Conservation (phyloP, 2,113 vertebrate species). For the Vulpes ferrilata region DNA sequence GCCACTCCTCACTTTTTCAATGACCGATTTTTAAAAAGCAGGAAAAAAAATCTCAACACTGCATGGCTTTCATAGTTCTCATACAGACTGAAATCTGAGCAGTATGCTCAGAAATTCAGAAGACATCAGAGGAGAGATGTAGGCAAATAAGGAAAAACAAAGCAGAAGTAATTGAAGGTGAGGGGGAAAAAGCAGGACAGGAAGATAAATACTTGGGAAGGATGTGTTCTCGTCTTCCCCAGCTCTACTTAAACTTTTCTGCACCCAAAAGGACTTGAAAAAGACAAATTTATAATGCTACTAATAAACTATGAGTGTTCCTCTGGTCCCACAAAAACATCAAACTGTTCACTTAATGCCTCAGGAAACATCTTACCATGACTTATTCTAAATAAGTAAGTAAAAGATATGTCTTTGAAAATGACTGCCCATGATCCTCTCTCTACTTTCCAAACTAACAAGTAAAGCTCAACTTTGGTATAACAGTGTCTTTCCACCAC, state of each 20-base stretch:
- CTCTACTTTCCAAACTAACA: neutral
- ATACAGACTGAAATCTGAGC: neutral
- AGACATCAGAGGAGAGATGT: neutral
- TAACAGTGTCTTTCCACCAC: neutral
- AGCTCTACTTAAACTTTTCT: neutral
- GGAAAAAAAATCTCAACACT: neutral
- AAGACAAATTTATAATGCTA: neutral
- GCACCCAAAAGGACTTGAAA: constrained; percentile 7
- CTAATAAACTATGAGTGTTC: neutral
- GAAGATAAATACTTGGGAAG: neutral
- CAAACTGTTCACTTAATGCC: neutral
- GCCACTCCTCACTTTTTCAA: neutral
- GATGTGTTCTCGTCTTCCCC: neutral
- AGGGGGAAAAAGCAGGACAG: neutral
- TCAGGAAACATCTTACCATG: neutral
- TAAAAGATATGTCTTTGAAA: neutral
- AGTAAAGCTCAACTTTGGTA: neutral
- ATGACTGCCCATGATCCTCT: neutral
- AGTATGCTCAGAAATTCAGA: neutral
- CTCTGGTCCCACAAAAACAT: neutral
- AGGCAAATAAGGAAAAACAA: neutral
- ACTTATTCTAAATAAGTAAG: neutral
- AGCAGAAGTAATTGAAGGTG: neutral
- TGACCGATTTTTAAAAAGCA: neutral
- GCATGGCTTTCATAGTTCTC: neutral